Evolutionary conservation across 2,113 vertebrate genomes (phyloP).

Genomic region (Muntiacus reevesi): DNA sequence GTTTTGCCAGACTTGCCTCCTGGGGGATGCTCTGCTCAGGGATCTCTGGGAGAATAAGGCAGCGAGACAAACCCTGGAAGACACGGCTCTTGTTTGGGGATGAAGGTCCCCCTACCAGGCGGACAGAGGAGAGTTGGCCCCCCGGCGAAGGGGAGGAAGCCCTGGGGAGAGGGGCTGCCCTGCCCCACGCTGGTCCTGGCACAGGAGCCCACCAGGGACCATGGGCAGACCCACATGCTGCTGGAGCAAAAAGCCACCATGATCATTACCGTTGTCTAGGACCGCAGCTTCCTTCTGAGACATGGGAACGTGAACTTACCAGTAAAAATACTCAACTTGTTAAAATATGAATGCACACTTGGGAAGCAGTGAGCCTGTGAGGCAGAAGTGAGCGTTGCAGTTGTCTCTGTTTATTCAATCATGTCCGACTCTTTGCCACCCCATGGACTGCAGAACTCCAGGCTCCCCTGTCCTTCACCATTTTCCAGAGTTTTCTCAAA

Average conservation of each 20-base stretch:
- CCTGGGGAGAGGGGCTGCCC: too few species aligned
- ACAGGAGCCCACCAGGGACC: fast-evolving
- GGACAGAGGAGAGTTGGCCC: too few species aligned
- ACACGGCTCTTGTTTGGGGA: fast-evolving
- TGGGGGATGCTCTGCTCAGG: not conserved
- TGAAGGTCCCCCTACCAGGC: not conserved
- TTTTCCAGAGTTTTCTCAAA: not conserved
- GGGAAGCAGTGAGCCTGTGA: fast-evolving
- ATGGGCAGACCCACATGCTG: fast-evolving
- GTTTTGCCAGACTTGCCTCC: not conserved
- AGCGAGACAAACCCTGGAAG: too few species aligned
- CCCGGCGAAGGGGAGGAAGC: fast-evolving
- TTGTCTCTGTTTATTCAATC: fast-evolving
- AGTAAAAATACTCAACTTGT: fast-evolving
- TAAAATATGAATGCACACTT: fast-evolving
- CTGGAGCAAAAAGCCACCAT: fast-evolving
- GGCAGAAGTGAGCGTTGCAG: not conserved
- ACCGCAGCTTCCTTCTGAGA: not conserved
- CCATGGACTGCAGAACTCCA: not conserved
- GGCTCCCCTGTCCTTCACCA: not conserved
- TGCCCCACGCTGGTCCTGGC: fast-evolving
- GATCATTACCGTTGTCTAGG: fast-evolving
- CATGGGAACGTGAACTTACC: not conserved
- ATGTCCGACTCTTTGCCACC: not conserved
- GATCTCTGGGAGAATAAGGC: not conserved